Conservation (phyloP, 2,797 vertebrate species). For the Crocodylus rhombifer region DNA sequence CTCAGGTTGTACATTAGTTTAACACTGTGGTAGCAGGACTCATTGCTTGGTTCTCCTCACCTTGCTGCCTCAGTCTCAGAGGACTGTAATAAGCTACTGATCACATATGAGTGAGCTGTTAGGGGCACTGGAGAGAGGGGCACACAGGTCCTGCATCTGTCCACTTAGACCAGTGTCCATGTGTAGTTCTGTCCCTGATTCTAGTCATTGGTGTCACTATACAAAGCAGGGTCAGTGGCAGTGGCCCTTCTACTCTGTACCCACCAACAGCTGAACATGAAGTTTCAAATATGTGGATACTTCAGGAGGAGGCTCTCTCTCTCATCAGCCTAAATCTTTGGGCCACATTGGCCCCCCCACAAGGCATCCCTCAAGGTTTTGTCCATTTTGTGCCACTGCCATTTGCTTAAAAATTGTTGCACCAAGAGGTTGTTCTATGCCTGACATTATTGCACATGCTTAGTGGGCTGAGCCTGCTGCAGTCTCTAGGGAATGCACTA, state of each 20-base stretch:
- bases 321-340: background rate
- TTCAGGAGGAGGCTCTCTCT: slow-evolving; percentile 1
- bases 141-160: background rate
- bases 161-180: background rate
- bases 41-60: background rate
- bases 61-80: background rate
- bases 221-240: background rate
- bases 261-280: background rate
- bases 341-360: background rate
- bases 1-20: background rate
- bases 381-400: background rate
- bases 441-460: background rate
- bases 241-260: background rate
- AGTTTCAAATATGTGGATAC: fast-evolving
- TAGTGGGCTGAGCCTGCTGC: background rate
- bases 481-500: background rate
- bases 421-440: background rate
- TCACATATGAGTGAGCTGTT: background rate
- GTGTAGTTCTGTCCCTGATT: background rate
- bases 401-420: background rate
- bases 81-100: background rate
- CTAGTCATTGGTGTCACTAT: background rate
- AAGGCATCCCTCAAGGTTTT: background rate
- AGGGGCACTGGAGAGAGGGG: background rate
- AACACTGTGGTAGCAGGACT: background rate